Percentiles rank a stretch among this genome's conserved stretches.
phyloP scores from a whole-genome alignment of 2,888 invertebrate genomes.

The Cheilosia pagana region DNA sequence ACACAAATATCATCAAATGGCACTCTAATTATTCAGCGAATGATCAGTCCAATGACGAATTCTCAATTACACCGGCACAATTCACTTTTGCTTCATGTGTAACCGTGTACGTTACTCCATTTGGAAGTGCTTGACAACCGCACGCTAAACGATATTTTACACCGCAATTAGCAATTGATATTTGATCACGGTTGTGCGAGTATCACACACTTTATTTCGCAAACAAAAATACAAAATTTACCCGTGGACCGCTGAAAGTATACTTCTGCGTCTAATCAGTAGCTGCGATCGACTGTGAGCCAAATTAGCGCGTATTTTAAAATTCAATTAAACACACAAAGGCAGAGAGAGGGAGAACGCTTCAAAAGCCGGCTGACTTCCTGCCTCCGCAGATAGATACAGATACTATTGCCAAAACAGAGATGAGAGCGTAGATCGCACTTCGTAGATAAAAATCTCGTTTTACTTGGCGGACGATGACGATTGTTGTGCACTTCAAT shows the following conservation, averaged over 20 bases:
- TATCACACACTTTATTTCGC: neutral
- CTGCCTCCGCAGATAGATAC: neutral
- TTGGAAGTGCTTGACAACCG: neutral
- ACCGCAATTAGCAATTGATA: slow-evolving; percentile 2
- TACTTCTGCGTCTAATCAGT: slow-evolving; percentile 23
- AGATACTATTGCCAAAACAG: slow-evolving; percentile 21
- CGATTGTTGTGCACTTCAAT: slow-evolving; percentile 25
- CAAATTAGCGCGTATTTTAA: slow-evolving; percentile 35
- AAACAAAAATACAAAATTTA: slow-evolving; percentile 4
- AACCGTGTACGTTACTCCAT: too few relatives aligned
- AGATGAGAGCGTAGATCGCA: slow-evolving; percentile 9
- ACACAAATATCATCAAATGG: neutral
- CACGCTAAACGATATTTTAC: slow-evolving; percentile 9
- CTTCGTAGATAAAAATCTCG: slow-evolving; percentile 11
- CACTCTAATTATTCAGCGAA: slow-evolving; percentile 19
- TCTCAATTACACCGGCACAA: slow-evolving; percentile 19
- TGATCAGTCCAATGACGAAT: slow-evolving; percentile 16
- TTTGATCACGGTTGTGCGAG: slow-evolving; percentile 10
- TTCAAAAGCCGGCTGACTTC: slow-evolving; percentile 20
- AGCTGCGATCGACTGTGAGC: slow-evolving; percentile 34
- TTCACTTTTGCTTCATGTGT: neutral
- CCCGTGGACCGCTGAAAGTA: neutral
- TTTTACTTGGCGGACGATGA: slow-evolving; percentile 33
- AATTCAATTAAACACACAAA: slow-evolving; percentile 30
- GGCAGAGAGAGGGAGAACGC: slow-evolving; percentile 1